Conservation (phyloP, 2,888 invertebrate genomes). For the Empis stercorea region DNA sequence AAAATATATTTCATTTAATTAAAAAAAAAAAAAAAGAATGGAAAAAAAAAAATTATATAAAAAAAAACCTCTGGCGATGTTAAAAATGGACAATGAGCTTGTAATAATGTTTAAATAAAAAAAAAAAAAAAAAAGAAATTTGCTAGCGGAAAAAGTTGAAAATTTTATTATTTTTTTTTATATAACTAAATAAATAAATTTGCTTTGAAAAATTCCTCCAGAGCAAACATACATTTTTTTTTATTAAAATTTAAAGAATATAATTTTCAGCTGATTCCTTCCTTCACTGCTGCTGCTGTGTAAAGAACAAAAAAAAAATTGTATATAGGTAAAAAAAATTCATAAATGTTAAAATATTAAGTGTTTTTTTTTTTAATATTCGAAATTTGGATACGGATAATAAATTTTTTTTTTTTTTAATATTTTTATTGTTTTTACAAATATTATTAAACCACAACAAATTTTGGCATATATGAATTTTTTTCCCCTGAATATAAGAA, state of each 20-base stretch:
- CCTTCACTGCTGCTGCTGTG: conserved; percentile 11
- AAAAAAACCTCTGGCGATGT: conserved; percentile 8
- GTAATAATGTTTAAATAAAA: conserved; percentile 8
- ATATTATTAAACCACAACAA: too few species aligned
- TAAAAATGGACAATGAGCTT: conserved; percentile 9
- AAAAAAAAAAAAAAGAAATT: too few species aligned
- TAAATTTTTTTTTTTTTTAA: too few species aligned
- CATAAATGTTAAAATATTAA: background rate
- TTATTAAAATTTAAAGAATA: too few species aligned
- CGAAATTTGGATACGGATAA: too few species aligned
- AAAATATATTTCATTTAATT: background rate
- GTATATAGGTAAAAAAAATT: background rate
- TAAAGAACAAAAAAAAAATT: background rate
- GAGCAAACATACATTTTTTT: conserved; percentile 3
- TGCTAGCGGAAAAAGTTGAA: conserved; percentile 7
- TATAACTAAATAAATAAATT: too few species aligned
- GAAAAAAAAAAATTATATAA: background rate
- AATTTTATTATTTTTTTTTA: background rate
- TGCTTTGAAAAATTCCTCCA: too few species aligned
- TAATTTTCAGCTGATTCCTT: conserved; percentile 2
- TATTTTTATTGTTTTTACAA: too few species aligned
- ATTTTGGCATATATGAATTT: too few species aligned
- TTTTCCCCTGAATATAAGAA: too few species aligned
- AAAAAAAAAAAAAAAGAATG: conserved; percentile 1
- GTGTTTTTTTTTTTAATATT: too few species aligned